phyloP scores from a whole-genome alignment of 2,888 invertebrate genomes.

The Agrotis ipsilon region DNA sequence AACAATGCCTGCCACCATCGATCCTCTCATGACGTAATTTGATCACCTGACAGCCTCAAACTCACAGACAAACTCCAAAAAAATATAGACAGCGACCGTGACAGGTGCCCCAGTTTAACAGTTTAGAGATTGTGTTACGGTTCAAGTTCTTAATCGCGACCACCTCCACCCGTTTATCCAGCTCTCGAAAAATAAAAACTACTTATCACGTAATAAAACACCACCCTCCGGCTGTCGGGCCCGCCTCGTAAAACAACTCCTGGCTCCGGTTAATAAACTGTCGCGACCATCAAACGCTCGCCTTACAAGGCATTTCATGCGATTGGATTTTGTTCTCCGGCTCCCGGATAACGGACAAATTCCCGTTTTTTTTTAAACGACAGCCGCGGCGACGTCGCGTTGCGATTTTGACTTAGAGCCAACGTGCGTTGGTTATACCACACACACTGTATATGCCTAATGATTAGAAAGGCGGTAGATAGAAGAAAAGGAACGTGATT shows the following conservation, averaged over 20 bases:
- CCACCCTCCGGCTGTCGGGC: slow-evolving; percentile 62
- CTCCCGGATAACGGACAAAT: slow-evolving; percentile 63
- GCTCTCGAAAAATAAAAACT: slow-evolving; percentile 82
- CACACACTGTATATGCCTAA: slow-evolving; percentile 68
- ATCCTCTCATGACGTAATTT: slow-evolving; percentile 57
- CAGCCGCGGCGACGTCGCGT: slow-evolving; percentile 33
- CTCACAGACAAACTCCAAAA: slow-evolving; percentile 48
- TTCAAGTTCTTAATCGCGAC: slow-evolving; percentile 74
- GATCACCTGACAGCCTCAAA: slow-evolving; percentile 43
- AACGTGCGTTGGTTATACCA: slow-evolving; percentile 43
- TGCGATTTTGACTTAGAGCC: slow-evolving; percentile 63
- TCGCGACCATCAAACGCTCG: slow-evolving; percentile 76
- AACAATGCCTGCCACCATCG: slow-evolving; percentile 48
- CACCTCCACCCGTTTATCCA: slow-evolving; percentile 73
- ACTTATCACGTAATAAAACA: slow-evolving; percentile 86
- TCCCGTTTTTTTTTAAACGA: slow-evolving; percentile 57
- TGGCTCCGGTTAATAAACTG: slow-evolving; percentile 75
- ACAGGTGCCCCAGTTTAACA: slow-evolving; percentile 78
- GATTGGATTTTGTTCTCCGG: slow-evolving; percentile 74
- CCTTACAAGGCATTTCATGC: slow-evolving; percentile 64
- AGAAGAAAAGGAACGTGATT: slow-evolving; percentile 79
- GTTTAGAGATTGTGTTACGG: slow-evolving; percentile 79
- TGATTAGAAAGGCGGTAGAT: slow-evolving; percentile 69
- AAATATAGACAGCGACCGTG: slow-evolving; percentile 62
- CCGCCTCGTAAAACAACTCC: slow-evolving; percentile 68